Evolutionary conservation across 64 coral and sea anemone genomes (phyloP).

Genomic region (Stichodactyla mertensii): DNA sequence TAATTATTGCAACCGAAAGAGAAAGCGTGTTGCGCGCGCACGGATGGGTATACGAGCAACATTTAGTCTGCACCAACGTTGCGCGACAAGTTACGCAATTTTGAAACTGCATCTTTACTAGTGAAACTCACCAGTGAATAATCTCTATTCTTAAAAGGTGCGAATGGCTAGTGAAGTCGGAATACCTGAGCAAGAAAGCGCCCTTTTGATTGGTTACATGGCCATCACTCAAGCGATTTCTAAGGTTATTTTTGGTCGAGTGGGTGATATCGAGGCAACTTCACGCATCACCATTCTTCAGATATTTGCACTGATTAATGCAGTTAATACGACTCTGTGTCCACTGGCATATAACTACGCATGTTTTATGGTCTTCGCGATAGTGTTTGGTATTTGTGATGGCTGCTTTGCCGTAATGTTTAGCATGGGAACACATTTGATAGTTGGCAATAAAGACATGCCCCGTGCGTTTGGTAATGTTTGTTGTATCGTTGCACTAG

Average conservation of each 20-base stretch:
- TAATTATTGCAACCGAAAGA: no score
- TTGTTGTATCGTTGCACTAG: constrained; percentile 48
- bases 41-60: no score
- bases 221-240: constrained; percentile 40
- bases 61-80: no score
- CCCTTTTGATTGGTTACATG: constrained; percentile 49
- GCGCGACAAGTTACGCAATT: not conserved
- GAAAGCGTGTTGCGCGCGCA: no score
- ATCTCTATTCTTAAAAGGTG: constrained; percentile 19
- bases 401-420: constrained; percentile 80
- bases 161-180: constrained; percentile 47
- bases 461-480: constrained; percentile 66
- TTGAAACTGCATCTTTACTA: not conserved
- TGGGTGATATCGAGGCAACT: constrained; percentile 20
- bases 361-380: constrained; percentile 26
- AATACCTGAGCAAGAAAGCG: constrained; percentile 31
- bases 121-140: not conserved
- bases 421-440: constrained; percentile 66
- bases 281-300: constrained; percentile 23
- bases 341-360: constrained; percentile 27
- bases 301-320: constrained; percentile 26
- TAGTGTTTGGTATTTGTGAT: constrained; percentile 69
- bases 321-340: constrained; percentile 45
- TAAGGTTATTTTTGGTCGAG: constrained; percentile 24
- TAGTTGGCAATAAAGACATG: constrained; percentile 57